These are phyloP conservation scores for Dicaeum eximium DNA, from an alignment of 2,113 vertebrate species.

Conservation along the genomic window DNA sequence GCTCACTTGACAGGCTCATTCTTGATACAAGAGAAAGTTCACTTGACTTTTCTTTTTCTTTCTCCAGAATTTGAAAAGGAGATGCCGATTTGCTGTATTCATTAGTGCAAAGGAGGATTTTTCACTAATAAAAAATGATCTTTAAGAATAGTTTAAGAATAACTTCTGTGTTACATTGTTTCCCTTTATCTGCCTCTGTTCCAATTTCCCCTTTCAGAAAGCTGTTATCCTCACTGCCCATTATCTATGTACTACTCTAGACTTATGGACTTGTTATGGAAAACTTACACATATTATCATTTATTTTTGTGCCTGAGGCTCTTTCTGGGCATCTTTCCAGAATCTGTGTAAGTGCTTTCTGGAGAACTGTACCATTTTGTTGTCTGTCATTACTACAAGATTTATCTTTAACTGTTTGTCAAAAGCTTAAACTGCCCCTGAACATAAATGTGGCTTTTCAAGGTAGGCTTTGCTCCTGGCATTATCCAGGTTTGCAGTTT, in stretches of 20 bases:
- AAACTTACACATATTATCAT: neutral
- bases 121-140: neutral
- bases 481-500: neutral
- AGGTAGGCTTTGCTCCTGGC: neutral
- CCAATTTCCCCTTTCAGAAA: neutral
- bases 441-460: neutral
- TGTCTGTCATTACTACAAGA: slow-evolving; percentile 21
- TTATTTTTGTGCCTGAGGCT: neutral
- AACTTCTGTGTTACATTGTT: neutral
- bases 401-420: slow-evolving; percentile 31
- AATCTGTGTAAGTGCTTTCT: neutral
- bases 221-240: neutral
- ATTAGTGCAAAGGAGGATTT: neutral
- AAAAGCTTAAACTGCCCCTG: slow-evolving; percentile 4
- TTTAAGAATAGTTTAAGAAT: neutral
- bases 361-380: slow-evolving; percentile 7
- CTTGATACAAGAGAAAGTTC: neutral
- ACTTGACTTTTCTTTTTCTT: neutral
- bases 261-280: neutral
- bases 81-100: neutral
- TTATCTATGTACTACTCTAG: neutral
- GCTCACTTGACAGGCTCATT: neutral
- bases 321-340: slow-evolving; percentile 28
- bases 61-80: neutral
- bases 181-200: neutral